Percentiles rank a stretch among this genome's conserved stretches.
Conservation (phyloP, 2,797 vertebrate genomes). For the Myoxocephalus aenaeus region DNA sequence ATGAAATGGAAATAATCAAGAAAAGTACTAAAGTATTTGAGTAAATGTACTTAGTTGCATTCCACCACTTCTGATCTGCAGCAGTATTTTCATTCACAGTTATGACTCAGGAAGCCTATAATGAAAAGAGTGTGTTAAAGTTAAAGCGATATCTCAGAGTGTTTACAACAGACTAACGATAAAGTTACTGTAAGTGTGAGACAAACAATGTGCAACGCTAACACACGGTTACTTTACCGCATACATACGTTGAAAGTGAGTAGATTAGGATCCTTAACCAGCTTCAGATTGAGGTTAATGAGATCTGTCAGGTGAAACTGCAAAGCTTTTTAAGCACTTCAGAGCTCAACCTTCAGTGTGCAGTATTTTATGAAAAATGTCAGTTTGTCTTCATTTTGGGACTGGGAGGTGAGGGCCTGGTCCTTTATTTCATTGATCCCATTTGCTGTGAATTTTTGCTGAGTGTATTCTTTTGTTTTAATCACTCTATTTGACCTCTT, state of each 20-base stretch:
- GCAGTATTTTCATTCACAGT: too few species aligned
- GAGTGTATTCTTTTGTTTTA: not conserved
- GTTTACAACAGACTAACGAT: not conserved
- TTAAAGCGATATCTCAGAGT: not conserved
- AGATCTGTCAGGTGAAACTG: slow-evolving; percentile 80
- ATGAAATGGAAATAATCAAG: not conserved
- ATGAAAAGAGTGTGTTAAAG: not conserved
- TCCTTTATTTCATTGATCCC: slow-evolving; percentile 15
- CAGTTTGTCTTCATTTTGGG: slow-evolving; percentile 15
- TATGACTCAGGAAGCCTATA: not conserved
- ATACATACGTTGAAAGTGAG: slow-evolving; percentile 60
- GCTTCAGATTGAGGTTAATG: slow-evolving; percentile 85
- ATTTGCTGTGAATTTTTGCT: not conserved
- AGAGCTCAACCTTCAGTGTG: slow-evolving; percentile 60
- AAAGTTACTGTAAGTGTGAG: not conserved
- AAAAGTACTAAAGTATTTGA: not conserved
- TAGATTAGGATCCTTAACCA: slow-evolving; percentile 80
- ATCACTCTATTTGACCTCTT: not conserved
- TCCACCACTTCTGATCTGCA: not conserved
- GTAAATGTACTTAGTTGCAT: not conserved
- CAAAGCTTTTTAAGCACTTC: slow-evolving; percentile 82
- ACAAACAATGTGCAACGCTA: not conserved
- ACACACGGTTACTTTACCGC: not conserved
- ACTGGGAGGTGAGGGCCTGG: not conserved
- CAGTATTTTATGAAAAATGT: slow-evolving; percentile 36